These are phyloP conservation scores for Ciconia maguari DNA, from an alignment of 2,113 vertebrate genomes.

Conservation along the genomic window DNA sequence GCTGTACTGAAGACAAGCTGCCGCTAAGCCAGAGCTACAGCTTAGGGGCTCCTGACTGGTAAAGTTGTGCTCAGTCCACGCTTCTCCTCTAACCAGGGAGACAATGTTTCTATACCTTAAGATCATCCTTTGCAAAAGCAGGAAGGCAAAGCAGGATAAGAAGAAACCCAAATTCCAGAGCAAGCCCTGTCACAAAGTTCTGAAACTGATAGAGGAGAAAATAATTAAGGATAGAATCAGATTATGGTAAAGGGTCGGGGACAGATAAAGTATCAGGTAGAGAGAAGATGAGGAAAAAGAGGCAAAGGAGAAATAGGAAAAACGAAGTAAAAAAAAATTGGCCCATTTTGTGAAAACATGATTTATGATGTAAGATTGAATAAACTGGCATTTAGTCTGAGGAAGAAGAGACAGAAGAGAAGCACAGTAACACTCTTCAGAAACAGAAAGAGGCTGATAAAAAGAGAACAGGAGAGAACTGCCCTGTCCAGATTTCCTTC, in stretches of 20 bases:
- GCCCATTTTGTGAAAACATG: neutral
- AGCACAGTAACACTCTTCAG: neutral
- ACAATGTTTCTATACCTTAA: neutral
- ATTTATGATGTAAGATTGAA: neutral
- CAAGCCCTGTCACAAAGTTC: neutral
- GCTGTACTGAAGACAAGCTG: neutral
- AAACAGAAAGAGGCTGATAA: neutral
- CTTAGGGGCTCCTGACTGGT: neutral
- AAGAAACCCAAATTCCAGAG: neutral
- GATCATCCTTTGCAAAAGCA: neutral
- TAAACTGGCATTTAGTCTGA: neutral
- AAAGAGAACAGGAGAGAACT: neutral
- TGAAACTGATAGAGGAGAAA: neutral
- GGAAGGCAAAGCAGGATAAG: neutral
- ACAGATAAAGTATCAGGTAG: neutral
- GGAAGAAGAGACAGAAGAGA: neutral
- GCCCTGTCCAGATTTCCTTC: neutral
- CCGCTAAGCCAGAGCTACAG: neutral
- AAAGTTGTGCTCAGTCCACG: rapidly evolving
- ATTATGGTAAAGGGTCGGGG: neutral
- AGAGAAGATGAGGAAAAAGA: neutral
- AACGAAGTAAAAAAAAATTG: neutral
- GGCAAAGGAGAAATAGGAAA: neutral
- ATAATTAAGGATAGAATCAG: neutral
- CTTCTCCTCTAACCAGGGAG: neutral